Evolutionary conservation across 1,140 invertebrate species (phyloP).

Genomic region (Solen grandis): DNA sequence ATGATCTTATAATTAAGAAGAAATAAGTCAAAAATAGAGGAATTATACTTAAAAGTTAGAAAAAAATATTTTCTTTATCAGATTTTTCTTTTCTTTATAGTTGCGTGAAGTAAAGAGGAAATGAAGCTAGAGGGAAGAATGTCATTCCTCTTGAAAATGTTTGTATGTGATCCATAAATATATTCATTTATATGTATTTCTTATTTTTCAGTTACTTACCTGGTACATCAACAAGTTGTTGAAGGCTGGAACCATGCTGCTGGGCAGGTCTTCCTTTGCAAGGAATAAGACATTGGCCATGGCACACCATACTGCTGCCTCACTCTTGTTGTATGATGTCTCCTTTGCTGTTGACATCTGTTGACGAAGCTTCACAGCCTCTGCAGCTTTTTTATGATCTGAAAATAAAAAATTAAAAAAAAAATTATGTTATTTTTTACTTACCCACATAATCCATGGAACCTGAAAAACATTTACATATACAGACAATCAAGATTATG

Average conservation of each 20-base stretch:
- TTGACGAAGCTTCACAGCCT: not conserved
- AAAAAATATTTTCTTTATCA: no score
- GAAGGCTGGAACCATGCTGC: not conserved
- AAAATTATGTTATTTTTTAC: not conserved
- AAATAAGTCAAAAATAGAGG: no score
- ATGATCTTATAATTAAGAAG: no score
- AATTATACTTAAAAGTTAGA: no score
- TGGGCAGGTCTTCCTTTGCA: conserved; percentile 16
- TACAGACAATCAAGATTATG: no score
- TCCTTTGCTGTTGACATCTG: conserved; percentile 14
- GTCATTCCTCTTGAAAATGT: no score
- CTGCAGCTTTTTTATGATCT: conserved; percentile 21
- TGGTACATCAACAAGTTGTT: conserved; percentile 21
- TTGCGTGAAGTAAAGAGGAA: no score
- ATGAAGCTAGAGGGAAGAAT: no score
- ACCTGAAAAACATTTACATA: no score
- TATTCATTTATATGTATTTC: no score
- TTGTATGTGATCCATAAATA: no score
- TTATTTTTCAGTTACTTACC: conserved; percentile 7
- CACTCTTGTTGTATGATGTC: conserved; percentile 20
- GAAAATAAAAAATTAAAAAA: conserved; percentile 15
- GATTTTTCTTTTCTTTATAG: no score
- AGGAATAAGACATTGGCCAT: conserved; percentile 31
- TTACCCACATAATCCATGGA: not conserved
- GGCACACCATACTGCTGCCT: conserved; percentile 4